Conservation (phyloP, 2,888 invertebrate species). For the Limenitis camilla region DNA sequence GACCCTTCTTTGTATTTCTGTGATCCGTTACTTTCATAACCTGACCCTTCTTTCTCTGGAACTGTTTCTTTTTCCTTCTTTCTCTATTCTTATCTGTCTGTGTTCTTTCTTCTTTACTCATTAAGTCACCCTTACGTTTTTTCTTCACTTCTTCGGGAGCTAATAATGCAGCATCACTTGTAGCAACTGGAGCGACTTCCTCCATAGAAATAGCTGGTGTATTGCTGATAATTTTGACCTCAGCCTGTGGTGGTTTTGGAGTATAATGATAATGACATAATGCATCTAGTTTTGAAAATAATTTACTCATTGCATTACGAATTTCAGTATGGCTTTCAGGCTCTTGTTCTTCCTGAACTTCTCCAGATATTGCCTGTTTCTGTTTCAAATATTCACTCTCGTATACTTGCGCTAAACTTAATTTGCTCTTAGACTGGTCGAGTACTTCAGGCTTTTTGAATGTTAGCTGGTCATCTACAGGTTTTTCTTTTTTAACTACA, state of each 20-base stretch:
- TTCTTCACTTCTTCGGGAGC: slow-evolving; percentile 94
- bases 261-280: slow-evolving; percentile 96
- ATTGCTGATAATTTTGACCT: slow-evolving; percentile 92
- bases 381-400: slow-evolving; percentile 89
- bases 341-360: slow-evolving; percentile 75
- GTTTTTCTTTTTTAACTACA: slow-evolving; percentile 89
- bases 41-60: slow-evolving; percentile 75
- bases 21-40: slow-evolving; percentile 61
- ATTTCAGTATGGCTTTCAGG: slow-evolving; percentile 87
- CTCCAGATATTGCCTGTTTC: slow-evolving; percentile 72
- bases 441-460: slow-evolving; percentile 91
- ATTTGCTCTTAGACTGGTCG: slow-evolving; percentile 95
- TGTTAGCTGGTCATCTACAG: slow-evolving; percentile 85
- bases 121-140: slow-evolving; percentile 69
- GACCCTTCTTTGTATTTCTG: slow-evolving; percentile 73
- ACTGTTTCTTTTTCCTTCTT: slow-evolving; percentile 88
- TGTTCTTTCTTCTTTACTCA: slow-evolving; percentile 86
- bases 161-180: slow-evolving; percentile 86
- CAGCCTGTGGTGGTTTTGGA: slow-evolving; percentile 88
- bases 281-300: slow-evolving; percentile 93
- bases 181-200: slow-evolving; percentile 94
- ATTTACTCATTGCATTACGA: slow-evolving; percentile 78
- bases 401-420: slow-evolving; percentile 94
- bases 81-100: slow-evolving; percentile 92
- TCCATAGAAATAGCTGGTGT: slow-evolving; percentile 94